A percentile compares a stretch with the other conserved stretches of the same genome.
Conservation (phyloP, 2,113 vertebrate species). For the Uria aalge region DNA sequence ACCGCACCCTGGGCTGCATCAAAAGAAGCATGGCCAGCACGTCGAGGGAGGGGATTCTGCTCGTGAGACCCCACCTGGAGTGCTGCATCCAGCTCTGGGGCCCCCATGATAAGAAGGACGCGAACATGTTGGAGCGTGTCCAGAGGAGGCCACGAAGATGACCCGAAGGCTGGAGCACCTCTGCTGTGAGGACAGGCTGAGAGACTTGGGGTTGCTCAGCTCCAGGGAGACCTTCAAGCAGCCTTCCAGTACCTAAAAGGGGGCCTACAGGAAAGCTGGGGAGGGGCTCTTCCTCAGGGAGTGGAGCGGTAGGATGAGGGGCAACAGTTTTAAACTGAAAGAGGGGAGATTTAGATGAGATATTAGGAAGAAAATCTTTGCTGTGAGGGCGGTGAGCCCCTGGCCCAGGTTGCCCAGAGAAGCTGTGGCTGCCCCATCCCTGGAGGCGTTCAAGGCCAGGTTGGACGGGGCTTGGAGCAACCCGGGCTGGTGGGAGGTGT, state of each 20-base stretch:
- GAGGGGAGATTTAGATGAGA: neutral
- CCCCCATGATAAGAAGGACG: neutral
- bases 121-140: neutral
- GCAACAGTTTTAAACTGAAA: neutral
- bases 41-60: neutral
- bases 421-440: neutral
- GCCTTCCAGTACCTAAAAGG: neutral
- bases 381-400: neutral
- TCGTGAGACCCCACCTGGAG: neutral
- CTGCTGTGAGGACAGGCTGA: neutral
- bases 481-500: neutral
- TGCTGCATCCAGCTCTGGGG: neutral
- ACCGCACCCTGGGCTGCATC: no score
- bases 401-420: neutral
- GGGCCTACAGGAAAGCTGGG: neutral
- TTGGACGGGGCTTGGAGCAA: neutral
- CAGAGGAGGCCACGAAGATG: neutral
- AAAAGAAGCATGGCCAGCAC: neutral
- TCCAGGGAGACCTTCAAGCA: neutral
- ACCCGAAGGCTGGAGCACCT: neutral
- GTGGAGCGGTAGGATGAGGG: neutral
- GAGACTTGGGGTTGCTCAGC: neutral
- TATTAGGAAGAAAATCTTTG: neutral
- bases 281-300: neutral
- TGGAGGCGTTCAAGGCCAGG: neutral